These are phyloP conservation scores for Potamarius usumacintae DNA, from an alignment of 2,113 vertebrate species.

Conservation along the genomic window DNA sequence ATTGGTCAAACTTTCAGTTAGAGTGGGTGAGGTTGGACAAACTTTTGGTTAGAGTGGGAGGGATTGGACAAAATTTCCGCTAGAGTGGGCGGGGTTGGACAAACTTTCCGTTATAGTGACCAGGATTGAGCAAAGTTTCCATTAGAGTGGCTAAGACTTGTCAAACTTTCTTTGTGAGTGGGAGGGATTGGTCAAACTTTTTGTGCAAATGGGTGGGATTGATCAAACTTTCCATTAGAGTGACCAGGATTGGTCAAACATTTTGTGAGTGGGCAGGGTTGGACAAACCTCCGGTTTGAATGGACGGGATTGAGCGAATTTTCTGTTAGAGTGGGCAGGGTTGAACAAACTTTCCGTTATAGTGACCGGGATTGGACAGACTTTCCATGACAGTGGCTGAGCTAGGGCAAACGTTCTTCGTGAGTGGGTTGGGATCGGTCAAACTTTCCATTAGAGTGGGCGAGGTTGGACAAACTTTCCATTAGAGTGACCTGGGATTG, in stretches of 20 bases:
- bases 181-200: not conserved
- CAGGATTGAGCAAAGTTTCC: not conserved
- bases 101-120: not conserved
- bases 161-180: accelerated
- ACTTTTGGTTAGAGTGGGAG: not conserved
- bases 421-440: not conserved
- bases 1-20: not conserved
- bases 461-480: not conserved
- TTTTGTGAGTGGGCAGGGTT: not conserved
- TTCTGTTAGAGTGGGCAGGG: not conserved
- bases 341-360: not conserved
- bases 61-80: not conserved
- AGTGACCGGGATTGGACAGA: not conserved
- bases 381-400: not conserved
- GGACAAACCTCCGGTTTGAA: not conserved
- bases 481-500: not conserved
- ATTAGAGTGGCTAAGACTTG: not conserved
- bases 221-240: not conserved
- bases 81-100: not conserved
- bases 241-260: not conserved
- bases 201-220: not conserved
- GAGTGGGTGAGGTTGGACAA: not conserved
- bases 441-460: not conserved
- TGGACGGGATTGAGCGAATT: not conserved
- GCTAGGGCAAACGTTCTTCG: not conserved